Percentiles rank a stretch among this genome's conserved stretches.
phyloP scores from a whole-genome alignment of 2,888 invertebrate species.

The Nowickia ferox region DNA sequence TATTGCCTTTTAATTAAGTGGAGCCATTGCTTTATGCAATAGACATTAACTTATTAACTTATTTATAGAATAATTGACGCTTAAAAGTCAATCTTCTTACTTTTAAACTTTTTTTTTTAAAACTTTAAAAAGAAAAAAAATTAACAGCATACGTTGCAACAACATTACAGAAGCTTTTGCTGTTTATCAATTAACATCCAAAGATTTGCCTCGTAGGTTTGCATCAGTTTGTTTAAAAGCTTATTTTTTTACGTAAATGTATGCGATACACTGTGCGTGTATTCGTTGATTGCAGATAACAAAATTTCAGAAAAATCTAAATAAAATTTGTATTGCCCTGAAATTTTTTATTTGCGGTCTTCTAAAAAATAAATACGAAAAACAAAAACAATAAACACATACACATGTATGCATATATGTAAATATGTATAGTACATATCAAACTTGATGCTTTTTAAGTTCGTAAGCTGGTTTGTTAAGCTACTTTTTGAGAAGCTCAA shows the following conservation, averaged over 20 bases:
- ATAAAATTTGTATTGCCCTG: slow-evolving; percentile 32
- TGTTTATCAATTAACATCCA: not conserved
- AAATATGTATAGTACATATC: not conserved
- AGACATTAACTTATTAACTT: no score
- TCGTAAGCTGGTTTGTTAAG: slow-evolving; percentile 28
- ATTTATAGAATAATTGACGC: no score
- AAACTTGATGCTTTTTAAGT: slow-evolving; percentile 32
- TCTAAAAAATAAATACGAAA: no score
- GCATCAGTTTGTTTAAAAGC: not conserved
- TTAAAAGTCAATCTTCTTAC: no score
- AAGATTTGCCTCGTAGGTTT: not conserved
- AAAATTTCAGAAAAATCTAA: not conserved
- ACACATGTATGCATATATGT: no score
- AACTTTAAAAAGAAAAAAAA: no score
- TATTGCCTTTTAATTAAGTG: no score
- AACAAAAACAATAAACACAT: no score
- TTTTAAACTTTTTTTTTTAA: no score
- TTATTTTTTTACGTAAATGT: not conserved
- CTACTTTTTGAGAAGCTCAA: slow-evolving; percentile 44
- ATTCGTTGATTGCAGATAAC: slow-evolving; percentile 14
- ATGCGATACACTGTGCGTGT: not conserved
- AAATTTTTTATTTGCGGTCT: slow-evolving; percentile 7
- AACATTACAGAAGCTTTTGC: not conserved
- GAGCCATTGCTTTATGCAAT: no score
- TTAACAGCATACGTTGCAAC: no score